These are phyloP conservation scores for Taxidea taxus DNA, from an alignment of 2,113 vertebrate species.

Conservation along the genomic window DNA sequence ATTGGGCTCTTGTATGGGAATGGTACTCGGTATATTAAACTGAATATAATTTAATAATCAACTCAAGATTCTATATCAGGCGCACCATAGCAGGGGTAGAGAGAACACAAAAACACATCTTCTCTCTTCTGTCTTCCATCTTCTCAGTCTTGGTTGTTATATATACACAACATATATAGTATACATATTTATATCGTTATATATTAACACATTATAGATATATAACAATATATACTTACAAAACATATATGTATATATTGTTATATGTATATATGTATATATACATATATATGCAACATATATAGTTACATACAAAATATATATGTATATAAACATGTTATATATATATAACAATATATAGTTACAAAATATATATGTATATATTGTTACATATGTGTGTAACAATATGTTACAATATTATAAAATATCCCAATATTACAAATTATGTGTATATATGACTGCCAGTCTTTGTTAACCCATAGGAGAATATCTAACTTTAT, in stretches of 20 bases:
- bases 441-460: background rate
- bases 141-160: background rate
- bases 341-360: background rate
- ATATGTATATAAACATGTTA: too few species aligned
- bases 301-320: too few species aligned
- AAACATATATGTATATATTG: background rate
- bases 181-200: too few species aligned
- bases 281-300: too few species aligned
- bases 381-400: background rate
- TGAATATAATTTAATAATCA: background rate
- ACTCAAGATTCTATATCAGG: background rate
- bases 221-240: background rate
- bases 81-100: background rate
- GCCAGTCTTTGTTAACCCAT: background rate
- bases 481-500: background rate
- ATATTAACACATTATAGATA: too few species aligned
- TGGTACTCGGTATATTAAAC: background rate
- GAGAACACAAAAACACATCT: background rate
- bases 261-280: background rate
- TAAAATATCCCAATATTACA: too few species aligned
- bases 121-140: background rate
- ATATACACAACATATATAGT: background rate
- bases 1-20: background rate
- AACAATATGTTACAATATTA: background rate
- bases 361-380: background rate